Conservation (phyloP, 2,888 invertebrate species). For the Saturnia pavonia region DNA sequence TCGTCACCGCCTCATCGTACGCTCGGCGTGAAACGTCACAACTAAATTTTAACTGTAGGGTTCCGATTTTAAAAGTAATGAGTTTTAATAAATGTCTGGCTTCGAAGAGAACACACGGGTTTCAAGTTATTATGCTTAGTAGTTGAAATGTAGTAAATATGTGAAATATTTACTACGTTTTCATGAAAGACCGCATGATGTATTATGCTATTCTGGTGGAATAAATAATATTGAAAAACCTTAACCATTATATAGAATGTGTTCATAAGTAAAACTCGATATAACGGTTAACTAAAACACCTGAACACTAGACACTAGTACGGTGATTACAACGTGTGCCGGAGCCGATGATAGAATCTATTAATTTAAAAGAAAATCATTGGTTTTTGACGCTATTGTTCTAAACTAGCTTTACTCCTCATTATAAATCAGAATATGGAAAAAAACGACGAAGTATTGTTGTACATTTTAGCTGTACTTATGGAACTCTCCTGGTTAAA, state of each 20-base stretch:
- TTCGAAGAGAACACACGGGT: background rate
- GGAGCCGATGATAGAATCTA: no score
- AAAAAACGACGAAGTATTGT: background rate
- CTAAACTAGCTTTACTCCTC: background rate
- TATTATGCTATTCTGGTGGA: background rate
- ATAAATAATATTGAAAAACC: background rate
- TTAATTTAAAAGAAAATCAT: no score
- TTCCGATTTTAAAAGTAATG: background rate
- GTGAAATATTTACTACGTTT: background rate
- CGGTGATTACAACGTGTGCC: background rate
- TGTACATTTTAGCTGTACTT: background rate
- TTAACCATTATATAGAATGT: background rate
- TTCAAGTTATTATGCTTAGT: background rate
- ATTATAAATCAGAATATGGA: background rate
- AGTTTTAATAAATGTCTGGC: background rate
- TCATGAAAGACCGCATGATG: background rate
- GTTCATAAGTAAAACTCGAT: background rate
- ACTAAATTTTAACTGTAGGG: constrained; percentile 35
- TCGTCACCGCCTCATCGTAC: constrained; percentile 58
- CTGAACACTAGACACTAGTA: background rate
- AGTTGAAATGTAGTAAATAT: background rate
- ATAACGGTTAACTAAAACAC: background rate
- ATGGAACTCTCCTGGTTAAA: background rate
- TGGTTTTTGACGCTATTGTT: no score
- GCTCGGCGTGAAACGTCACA: constrained; percentile 50